A percentile compares a stretch with the other conserved stretches of the same genome.
These are phyloP conservation scores for Drosophila navojoa DNA, from an alignment of 1,140 invertebrate species.

Conservation along the genomic window DNA sequence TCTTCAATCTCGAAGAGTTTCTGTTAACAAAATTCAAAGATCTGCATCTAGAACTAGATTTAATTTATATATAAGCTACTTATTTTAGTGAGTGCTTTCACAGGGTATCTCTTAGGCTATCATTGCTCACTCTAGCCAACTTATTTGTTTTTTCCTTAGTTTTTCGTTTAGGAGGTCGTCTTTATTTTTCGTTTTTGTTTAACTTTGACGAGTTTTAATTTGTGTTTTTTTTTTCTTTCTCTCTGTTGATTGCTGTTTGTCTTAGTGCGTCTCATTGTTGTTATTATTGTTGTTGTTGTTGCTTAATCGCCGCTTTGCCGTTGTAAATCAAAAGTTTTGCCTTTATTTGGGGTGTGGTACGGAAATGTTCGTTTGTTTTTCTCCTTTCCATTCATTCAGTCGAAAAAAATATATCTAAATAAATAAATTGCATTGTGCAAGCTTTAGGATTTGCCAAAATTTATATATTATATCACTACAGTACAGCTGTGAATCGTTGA, in stretches of 20 bases:
- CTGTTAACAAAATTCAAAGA: too few relatives aligned
- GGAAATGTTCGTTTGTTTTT: slow-evolving; percentile 8
- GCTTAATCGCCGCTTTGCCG: slow-evolving; percentile 25
- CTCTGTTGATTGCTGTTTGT: slow-evolving; percentile 47
- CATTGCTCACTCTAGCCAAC: background rate
- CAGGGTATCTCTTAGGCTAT: too few relatives aligned
- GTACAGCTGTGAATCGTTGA: background rate
- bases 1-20: too few relatives aligned
- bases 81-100: too few relatives aligned
- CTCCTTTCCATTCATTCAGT: slow-evolving; percentile 14
- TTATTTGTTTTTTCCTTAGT: slow-evolving; percentile 10
- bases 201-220: slow-evolving; percentile 46
- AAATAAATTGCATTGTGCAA: slow-evolving; percentile 3
- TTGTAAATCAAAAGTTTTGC: slow-evolving; percentile 32
- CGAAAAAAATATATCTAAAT: background rate
- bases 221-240: slow-evolving; percentile 24
- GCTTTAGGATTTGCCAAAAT: background rate
- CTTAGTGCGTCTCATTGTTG: slow-evolving; percentile 22
- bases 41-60: too few relatives aligned
- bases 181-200: slow-evolving; percentile 20
- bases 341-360: slow-evolving; percentile 1
- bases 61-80: too few relatives aligned
- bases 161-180: slow-evolving; percentile 11
- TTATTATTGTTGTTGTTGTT: slow-evolving; percentile 25
- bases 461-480: background rate